Evolutionary conservation across 2,888 invertebrate species (phyloP), one percentile per base, ranked within the genome.

Genomic region (Drymonia ruficornis): DNA sequence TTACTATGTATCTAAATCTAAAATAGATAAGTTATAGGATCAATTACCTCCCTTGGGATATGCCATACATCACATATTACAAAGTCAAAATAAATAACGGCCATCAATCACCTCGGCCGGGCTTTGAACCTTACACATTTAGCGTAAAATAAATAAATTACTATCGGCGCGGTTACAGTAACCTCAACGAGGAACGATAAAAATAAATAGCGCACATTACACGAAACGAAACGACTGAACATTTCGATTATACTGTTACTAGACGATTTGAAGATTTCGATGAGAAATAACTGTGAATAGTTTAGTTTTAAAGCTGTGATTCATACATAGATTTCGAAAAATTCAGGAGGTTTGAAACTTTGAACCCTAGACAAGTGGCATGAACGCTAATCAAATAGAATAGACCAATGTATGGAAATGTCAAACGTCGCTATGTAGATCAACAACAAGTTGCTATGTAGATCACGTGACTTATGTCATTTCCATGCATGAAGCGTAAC

Each of bases 41-140:
- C 5, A 23, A 23, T 2, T 31, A 31, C 7, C 31, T 31, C 2
- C 31, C 31, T 31, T 9, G 2, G 11, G 9, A 31, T 31, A 9
- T 11, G 31, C 15, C n/a, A 38, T n/a, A 38, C 1, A 38, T 38
- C n/a, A 7, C n/a, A 38, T 15, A 40, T 40, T 16, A 40, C 9
- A 40, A 3, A 40, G 40, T 16, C 8, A 16, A 40, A 40, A 16
- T 9, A 9, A 16, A 16, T 16, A 40, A 40, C 40, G 16, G 40
- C 9, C 9, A 16, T 16, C 16, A 9, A 16, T 40, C 16, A 40
- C 40, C 38, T 40, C 16, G 16, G 2, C 16, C 40, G 40, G 40
- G 40, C 40, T 40, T 40, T 40, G 40, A 40, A 40, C 40, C 40
- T 40, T 16, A 40, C 40, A 40, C 40, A 40, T 40, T 40, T 16